Conservation (phyloP, 2,113 vertebrate species). For the Rhynchomys soricoides region DNA sequence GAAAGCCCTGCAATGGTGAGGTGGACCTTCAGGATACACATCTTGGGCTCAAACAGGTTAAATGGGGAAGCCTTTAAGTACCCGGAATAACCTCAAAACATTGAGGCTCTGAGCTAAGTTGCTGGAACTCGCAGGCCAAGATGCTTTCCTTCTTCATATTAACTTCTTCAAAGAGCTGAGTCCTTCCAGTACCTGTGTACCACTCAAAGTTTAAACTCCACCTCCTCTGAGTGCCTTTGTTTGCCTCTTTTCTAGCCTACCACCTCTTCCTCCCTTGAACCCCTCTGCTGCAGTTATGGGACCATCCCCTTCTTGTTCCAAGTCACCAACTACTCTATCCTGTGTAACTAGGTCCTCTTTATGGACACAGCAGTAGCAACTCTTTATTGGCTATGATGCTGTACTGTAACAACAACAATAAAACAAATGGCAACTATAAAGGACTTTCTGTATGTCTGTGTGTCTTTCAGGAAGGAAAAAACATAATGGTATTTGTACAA, state of each 20-base stretch:
- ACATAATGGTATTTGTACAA: neutral
- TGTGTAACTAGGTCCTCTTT: neutral
- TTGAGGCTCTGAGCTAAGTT: neutral
- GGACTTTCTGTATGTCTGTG: neutral
- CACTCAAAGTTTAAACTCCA: neutral
- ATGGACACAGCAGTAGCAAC: neutral
- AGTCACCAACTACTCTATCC: neutral
- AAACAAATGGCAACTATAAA: neutral
- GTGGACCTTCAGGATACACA: neutral
- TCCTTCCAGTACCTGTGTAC: neutral
- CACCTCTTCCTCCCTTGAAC: neutral
- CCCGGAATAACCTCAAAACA: neutral
- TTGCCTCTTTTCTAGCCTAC: neutral
- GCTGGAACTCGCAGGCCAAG: neutral
- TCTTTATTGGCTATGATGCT: neutral
- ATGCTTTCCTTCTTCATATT: neutral
- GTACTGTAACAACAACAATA: neutral
- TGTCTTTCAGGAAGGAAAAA: neutral
- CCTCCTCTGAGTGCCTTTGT: neutral
- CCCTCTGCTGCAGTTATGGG: neutral
- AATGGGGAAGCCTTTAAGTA: neutral
- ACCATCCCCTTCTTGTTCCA: neutral
- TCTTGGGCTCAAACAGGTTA: neutral
- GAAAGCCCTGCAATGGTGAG: neutral
- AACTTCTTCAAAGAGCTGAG: neutral